A percentile compares a stretch with the other conserved stretches of the same genome.
These are phyloP conservation scores for Okamejei kenojei DNA, from an alignment of 2,797 vertebrate species.

Conservation along the genomic window DNA sequence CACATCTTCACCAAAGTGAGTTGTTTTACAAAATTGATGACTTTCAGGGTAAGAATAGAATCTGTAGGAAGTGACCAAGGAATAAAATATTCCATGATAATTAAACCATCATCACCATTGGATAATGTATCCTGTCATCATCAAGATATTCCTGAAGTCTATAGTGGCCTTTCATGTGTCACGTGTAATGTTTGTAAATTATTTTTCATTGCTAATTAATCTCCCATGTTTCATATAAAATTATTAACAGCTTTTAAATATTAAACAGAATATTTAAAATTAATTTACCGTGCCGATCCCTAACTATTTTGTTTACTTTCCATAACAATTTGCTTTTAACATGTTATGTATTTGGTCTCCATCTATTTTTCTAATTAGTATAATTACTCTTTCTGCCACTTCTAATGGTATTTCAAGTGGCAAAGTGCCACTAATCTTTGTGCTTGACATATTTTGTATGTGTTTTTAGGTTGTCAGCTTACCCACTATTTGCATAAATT, in stretches of 20 bases:
- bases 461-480: neutral
- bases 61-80: constrained; percentile 22
- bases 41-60: neutral
- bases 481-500: neutral
- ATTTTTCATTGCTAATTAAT: constrained; percentile 31
- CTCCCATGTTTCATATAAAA: neutral
- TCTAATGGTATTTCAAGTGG: neutral
- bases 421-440: neutral
- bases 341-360: neutral
- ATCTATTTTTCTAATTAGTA: neutral
- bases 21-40: neutral
- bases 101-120: constrained; percentile 5
- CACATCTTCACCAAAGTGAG: constrained; percentile 9
- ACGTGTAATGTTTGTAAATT: neutral
- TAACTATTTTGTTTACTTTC: neutral
- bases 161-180: neutral
- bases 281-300: neutral
- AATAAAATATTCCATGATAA: constrained; percentile 14
- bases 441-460: neutral
- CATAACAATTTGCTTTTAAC: neutral
- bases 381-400: neutral
- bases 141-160: neutral
- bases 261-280: constrained; percentile 16
- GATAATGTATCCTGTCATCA: neutral
- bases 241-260: constrained; percentile 15